phyloP scores from a whole-genome alignment of 2,113 vertebrate genomes.

The Rhodinocichla rosea region DNA sequence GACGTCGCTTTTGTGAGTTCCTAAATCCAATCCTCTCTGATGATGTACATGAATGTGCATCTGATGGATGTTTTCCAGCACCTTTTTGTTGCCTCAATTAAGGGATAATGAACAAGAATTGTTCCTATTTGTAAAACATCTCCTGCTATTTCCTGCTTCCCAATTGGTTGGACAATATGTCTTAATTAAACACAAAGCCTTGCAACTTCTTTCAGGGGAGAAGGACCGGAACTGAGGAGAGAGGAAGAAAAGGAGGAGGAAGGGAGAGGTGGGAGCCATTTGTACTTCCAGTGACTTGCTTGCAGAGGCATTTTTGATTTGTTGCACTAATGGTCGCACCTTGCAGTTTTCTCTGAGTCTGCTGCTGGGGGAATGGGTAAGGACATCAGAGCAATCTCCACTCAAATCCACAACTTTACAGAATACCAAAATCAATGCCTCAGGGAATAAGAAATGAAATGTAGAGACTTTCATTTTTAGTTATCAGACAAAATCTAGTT shows the following conservation, averaged over 20 bases:
- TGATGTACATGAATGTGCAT: slow-evolving; percentile 71
- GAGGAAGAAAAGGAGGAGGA: neutral
- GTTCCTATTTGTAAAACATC: slow-evolving; percentile 80
- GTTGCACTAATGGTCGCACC: neutral
- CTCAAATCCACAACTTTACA: neutral
- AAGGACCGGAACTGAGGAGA: neutral
- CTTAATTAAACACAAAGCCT: slow-evolving; percentile 74
- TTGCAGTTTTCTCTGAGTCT: neutral
- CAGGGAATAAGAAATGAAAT: slow-evolving; percentile 13
- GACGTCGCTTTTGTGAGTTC: slow-evolving; percentile 71
- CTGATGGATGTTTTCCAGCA: slow-evolving; percentile 80
- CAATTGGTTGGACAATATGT: slow-evolving; percentile 72
- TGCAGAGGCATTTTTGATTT: neutral
- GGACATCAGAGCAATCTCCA: neutral
- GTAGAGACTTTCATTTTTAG: neutral
- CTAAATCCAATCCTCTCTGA: slow-evolving; percentile 74
- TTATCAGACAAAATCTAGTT: neutral
- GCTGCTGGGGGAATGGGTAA: neutral
- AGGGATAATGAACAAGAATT: slow-evolving; percentile 80
- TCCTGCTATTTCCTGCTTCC: slow-evolving; percentile 66
- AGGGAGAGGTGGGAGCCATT: neutral
- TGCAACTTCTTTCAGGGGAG: slow-evolving; percentile 23
- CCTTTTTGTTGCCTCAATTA: slow-evolving; percentile 81
- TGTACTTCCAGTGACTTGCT: neutral
- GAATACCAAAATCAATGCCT: slow-evolving; percentile 19